phyloP scores from a whole-genome alignment of 2,113 vertebrate species.

The Callithrix jacchus region DNA sequence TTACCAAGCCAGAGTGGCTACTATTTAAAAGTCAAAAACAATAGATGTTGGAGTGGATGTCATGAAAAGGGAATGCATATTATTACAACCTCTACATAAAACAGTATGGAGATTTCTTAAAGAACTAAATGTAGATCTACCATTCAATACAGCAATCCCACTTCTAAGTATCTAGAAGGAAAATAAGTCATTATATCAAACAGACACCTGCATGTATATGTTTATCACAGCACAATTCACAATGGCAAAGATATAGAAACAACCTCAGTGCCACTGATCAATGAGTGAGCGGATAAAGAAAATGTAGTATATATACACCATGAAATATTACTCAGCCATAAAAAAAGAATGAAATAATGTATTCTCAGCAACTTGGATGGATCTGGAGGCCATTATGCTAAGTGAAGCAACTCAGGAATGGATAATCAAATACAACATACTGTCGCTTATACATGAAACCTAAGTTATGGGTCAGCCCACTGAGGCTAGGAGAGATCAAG shows the following conservation, averaged over 20 bases:
- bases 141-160: not conserved
- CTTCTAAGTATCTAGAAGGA: not conserved
- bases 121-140: not conserved
- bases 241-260: not conserved
- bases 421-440: not conserved
- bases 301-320: not conserved
- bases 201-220: not conserved
- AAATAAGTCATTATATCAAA: not conserved
- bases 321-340: not conserved
- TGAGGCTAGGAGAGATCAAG: not conserved
- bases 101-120: not conserved
- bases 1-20: not conserved
- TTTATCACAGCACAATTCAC: not conserved
- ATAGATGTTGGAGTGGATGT: not conserved
- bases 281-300: not conserved
- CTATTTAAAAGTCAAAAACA: not conserved
- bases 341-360: not conserved
- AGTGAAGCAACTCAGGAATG: not conserved
- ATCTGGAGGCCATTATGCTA: not conserved
- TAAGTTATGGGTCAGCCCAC: not conserved
- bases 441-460: not conserved
- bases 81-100: not conserved
- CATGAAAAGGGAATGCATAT: not conserved
- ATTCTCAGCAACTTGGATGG: not conserved
- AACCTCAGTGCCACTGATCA: not conserved